phyloP scores from a whole-genome alignment of 2,113 vertebrate genomes.

The Otus sunia region DNA sequence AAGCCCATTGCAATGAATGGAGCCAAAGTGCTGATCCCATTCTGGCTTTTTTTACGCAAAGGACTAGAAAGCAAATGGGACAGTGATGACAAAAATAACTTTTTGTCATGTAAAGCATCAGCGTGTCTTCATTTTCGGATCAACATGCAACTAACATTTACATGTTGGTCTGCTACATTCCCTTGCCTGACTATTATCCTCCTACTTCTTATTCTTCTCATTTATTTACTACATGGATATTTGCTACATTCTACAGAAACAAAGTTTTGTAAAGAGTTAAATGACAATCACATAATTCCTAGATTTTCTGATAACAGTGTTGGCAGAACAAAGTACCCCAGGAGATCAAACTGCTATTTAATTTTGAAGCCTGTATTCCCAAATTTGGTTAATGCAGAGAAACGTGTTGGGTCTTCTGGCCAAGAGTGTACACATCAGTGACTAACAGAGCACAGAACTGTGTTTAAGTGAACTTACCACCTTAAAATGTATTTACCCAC shows the following conservation, averaged over 20 bases:
- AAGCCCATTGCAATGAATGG: not conserved
- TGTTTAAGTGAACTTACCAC: conserved; percentile 45
- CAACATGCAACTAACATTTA: not conserved
- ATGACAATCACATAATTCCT: conserved; percentile 35
- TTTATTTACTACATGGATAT: not conserved
- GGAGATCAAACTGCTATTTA: conserved; percentile 53
- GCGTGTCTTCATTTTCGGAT: not conserved
- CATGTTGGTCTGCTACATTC: not conserved
- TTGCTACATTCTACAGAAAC: not conserved
- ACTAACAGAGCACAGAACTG: conserved; percentile 31
- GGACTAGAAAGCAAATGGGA: not conserved
- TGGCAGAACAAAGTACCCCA: conserved; percentile 58
- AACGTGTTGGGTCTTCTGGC: conserved; percentile 32
- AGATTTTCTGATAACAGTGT: conserved; percentile 54
- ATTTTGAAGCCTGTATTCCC: conserved; percentile 61
- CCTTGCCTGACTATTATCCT: not conserved
- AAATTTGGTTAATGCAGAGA: conserved; percentile 48
- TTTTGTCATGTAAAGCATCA: not conserved
- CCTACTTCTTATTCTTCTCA: not conserved
- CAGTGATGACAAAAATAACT: conserved; percentile 17
- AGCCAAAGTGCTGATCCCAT: not conserved
- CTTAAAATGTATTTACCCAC: conserved; percentile 52
- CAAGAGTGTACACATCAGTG: conserved; percentile 26
- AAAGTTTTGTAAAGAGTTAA: conserved; percentile 49
- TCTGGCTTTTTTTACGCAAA: not conserved